Percentiles rank a stretch among this genome's conserved stretches.
Evolutionary conservation across 2,113 vertebrate genomes (phyloP).

Genomic region (Crotalus tigris): DNA sequence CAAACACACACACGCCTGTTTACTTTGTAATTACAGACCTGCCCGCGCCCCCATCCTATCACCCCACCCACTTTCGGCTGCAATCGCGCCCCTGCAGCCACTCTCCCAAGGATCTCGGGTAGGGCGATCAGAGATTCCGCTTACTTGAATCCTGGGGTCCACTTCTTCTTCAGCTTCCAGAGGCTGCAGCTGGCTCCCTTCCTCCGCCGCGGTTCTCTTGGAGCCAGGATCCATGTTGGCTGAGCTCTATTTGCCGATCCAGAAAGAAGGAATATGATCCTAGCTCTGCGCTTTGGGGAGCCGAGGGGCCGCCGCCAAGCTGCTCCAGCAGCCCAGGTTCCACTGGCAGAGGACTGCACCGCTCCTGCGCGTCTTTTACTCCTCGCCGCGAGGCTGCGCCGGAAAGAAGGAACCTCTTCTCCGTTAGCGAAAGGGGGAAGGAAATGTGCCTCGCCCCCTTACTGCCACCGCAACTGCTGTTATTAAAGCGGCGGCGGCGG

Average conservation of each 20-base stretch:
- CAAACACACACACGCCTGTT: background rate
- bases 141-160: constrained; percentile 92
- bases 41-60: background rate
- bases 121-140: background rate
- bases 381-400: background rate
- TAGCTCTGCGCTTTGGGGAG: background rate
- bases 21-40: background rate
- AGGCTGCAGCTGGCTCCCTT: constrained; percentile 53
- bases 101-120: background rate
- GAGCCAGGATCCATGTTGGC: constrained; percentile 65
- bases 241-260: background rate
- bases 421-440: background rate
- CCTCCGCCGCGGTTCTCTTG: constrained; percentile 58
- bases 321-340: too few species aligned
- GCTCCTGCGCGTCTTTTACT: background rate
- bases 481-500: background rate
- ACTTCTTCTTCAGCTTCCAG: constrained; percentile 79
- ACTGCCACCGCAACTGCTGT: background rate
- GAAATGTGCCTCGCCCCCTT: background rate
- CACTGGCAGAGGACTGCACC: background rate
- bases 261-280: too few species aligned
- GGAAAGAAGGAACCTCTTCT: background rate
- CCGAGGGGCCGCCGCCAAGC: background rate
- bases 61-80: background rate
- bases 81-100: background rate